These are phyloP conservation scores for Belonocnema kinseyi DNA, from an alignment of 1,140 invertebrate species.

Conservation along the genomic window DNA sequence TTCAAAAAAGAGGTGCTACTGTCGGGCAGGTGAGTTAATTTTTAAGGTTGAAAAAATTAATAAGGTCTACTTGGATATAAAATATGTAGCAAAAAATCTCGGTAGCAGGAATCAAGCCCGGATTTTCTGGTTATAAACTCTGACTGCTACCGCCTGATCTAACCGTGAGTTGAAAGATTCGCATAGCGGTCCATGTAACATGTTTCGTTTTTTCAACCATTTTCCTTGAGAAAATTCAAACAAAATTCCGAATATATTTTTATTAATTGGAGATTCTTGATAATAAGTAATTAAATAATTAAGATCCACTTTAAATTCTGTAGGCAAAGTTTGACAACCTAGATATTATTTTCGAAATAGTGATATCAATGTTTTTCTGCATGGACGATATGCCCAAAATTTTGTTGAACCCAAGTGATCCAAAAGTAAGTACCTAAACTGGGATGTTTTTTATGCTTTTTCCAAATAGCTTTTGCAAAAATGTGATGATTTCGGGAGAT, in stretches of 20 bases:
- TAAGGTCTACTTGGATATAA: too few relatives aligned
- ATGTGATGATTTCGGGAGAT: too few relatives aligned
- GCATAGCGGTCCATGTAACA: too few relatives aligned
- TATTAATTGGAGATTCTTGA: not conserved
- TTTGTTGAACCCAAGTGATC: slow-evolving; percentile 73
- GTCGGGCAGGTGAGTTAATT: not conserved
- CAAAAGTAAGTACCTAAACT: slow-evolving; percentile 68
- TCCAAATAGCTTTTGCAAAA: too few relatives aligned
- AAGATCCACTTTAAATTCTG: not conserved
- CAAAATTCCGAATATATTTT: too few relatives aligned
- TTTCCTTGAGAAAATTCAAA: too few relatives aligned
- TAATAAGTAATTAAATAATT: not conserved
- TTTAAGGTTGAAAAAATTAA: not conserved
- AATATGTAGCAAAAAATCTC: too few relatives aligned
- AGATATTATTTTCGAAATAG: slow-evolving; percentile 20
- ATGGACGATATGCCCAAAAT: slow-evolving; percentile 76
- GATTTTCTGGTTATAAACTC: too few relatives aligned
- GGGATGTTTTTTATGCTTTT: not conserved
- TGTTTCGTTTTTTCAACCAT: too few relatives aligned
- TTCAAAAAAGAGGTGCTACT: not conserved
- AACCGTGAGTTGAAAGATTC: too few relatives aligned
- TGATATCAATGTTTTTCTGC: slow-evolving; percentile 67
- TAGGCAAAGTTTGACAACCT: not conserved
- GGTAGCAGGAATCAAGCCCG: too few relatives aligned
- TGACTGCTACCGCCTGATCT: too few relatives aligned